Evolutionary conservation across 2,888 invertebrate genomes (phyloP).

Genomic region (Mythimna ferrago): DNA sequence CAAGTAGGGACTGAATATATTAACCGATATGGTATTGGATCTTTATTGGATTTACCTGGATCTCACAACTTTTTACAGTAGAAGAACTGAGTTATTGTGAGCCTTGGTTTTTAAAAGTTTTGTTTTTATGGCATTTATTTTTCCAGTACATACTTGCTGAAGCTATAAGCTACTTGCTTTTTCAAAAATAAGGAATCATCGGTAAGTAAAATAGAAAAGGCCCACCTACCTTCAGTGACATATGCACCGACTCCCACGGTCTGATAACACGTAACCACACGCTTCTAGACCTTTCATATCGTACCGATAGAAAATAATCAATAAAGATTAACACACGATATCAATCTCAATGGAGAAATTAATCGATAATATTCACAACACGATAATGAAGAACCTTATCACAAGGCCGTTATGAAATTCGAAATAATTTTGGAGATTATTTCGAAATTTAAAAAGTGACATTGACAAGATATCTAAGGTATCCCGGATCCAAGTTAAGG

Average conservation of each 20-base stretch:
- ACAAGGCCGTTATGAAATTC: conserved; percentile 25
- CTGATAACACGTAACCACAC: conserved; percentile 15
- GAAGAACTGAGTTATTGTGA: too few species aligned
- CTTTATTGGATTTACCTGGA: too few species aligned
- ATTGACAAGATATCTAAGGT: background rate
- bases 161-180: too few species aligned
- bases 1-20: too few species aligned
- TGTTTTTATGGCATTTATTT: too few species aligned
- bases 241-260: conserved; percentile 14
- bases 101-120: too few species aligned
- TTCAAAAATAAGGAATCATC: too few species aligned
- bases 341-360: conserved; percentile 10
- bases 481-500: conserved; percentile 16
- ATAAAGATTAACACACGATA: conserved; percentile 8
- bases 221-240: background rate
- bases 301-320: conserved; percentile 27
- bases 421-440: conserved; percentile 11
- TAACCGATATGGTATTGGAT: too few species aligned
- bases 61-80: too few species aligned
- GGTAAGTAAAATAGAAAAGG: too few species aligned
- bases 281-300: conserved; percentile 21
- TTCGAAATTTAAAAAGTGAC: too few species aligned
- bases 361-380: conserved; percentile 21
- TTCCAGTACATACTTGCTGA: too few species aligned
- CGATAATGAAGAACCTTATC: conserved; percentile 35